Base-by-base conservation (phyloP, 2,888 invertebrate genomes). In the Sericinus montela region DNA sequence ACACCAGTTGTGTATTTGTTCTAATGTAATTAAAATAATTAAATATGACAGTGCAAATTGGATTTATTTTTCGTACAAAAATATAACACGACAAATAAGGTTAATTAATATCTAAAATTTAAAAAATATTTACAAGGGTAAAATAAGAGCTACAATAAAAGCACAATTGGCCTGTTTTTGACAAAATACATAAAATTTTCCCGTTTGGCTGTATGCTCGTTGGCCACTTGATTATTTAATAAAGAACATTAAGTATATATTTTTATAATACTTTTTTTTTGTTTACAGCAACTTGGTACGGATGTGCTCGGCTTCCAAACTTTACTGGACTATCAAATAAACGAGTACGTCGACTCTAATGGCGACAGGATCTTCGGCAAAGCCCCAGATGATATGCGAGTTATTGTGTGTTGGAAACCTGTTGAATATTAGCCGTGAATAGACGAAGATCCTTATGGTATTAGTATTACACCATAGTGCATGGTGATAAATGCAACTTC, bases 291-390 rank as follows among this genome's bases (percentile, higher is more conserved):
- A 94, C 90, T 97, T 25, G 95, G 94, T 11, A 90, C 89, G 0
- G 94, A 95, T 60, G 92, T 97, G 13, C 93, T 94, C 52, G 93
- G 93, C 19, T 97, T 96, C 75, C 91, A 94, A 75, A 92, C 93
- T 0, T 85, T 97, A 57, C n/a, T n/a, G n/a, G n/a, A 95, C 72
- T 95, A 93, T 69, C 95, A 96, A 87, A 93, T 96, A 9, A 97
- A 97, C 74, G 89, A 93, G 59, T 97, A 93, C 70, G 83, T 93
- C 1, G 93, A 94, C 50, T 72, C 90, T 3, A 94, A n/a, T n/a
- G n/a, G n/a, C n/a, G n/a, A n/a, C n/a, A n/a, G n/a, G n/a, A n/a
- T n/a, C n/a, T n/a, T n/a, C n/a, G n/a, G n/a, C n/a, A n/a, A 91
- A 44, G 96, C 96, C 0, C 93, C 94, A 0, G 94, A 96, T 63